A percentile compares a stretch with the other conserved stretches of the same genome.
Evolutionary conservation across 2,888 invertebrate genomes (phyloP).

Genomic region (Tipula helvola): DNA sequence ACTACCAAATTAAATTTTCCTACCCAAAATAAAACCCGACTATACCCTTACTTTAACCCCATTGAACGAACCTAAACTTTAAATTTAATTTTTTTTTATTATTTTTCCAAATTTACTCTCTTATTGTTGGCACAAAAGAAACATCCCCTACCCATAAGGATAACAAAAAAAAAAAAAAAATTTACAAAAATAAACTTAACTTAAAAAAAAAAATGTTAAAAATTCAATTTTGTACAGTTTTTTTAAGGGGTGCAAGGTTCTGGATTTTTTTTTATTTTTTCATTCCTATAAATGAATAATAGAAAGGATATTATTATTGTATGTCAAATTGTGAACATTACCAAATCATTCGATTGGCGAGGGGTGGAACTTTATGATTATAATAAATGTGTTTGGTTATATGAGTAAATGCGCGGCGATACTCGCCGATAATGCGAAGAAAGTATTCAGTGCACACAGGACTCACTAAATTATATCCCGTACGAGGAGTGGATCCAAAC

Average conservation of each 20-base stretch:
- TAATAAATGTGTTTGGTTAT: not conserved
- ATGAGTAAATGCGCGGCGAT: not conserved
- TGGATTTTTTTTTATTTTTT: not conserved
- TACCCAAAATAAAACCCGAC: not conserved
- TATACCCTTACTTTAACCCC: not conserved
- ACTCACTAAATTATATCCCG: no score
- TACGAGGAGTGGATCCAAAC: no score
- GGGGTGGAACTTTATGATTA: not conserved
- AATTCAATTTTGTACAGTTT: not conserved
- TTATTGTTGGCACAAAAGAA: not conserved
- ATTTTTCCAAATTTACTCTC: not conserved
- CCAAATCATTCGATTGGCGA: not conserved
- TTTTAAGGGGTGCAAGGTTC: not conserved
- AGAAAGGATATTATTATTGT: not conserved
- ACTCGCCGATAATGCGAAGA: not conserved
- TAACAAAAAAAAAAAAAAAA: not conserved
- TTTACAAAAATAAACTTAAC: not conserved
- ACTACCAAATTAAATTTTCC: not conserved
- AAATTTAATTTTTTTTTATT: not conserved
- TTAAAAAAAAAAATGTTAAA: not conserved
- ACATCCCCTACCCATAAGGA: not conserved
- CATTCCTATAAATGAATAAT: not conserved
- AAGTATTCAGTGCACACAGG: not conserved
- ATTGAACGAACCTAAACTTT: not conserved
- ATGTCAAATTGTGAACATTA: not conserved